Base-by-base conservation (phyloP, 2,113 vertebrate genomes). In the Dromas ardeola region DNA sequence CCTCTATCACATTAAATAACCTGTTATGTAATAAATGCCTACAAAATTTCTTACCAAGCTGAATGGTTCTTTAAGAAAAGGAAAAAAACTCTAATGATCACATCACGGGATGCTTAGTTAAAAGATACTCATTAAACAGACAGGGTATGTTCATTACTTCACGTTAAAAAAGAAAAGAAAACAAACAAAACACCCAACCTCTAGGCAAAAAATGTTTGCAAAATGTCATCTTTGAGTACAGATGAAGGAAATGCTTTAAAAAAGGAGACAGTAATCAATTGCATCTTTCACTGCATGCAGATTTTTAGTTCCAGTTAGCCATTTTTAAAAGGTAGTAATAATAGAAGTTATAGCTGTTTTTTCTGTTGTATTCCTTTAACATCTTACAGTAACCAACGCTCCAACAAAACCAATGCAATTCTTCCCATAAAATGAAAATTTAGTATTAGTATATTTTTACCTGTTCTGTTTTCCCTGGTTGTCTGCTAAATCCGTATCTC, bases 401-500 rank as follows among this genome's bases (percentile, higher is more conserved):
- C 55, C 21, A 63, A 52, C 9, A 58, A 77, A 65, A 81, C 0
- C 25, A 82, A 50, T 6, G 15, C 25, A 62, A 38, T 32, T 74
- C 16, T 67, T 79, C 14, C 25, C n/a, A 73, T 15, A 67, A 49
- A 22, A 32, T 58, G 4, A 80, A 3, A 16, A 79, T 49, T 86
- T 83, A 55, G 55, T 86, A 81, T 50, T 2, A 66, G 5, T 22
- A 1, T 34, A 29, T 50, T 78, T 98, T 98, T 97, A 99, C 99
- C 98, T 99, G 98, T 67, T 99, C 99, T 74, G 98, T 95, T 98
- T 99, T 99, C 67, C 97, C 97, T 73, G 93, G 36, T 97, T 99
- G 98, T 94, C 98, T 99, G 97, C 99, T 99, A 97, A 99, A 98
- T 94, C 99, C 99, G 0, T 99, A 99, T 72, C 99, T 99, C 97